Evolutionary conservation across 1,140 invertebrate genomes (phyloP), one percentile per base, ranked within the genome.

Genomic region (Nymphalis io): DNA sequence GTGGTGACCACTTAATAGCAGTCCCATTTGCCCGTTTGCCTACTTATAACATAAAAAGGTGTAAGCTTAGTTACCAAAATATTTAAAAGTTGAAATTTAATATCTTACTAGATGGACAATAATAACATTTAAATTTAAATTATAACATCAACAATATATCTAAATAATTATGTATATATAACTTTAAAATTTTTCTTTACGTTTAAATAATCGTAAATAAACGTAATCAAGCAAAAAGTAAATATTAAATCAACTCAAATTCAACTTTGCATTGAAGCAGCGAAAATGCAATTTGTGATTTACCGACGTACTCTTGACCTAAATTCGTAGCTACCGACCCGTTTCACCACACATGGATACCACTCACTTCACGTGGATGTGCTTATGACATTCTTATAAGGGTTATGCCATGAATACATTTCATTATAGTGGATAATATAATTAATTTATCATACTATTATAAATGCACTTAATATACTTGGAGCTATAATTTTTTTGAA

Each of bases 261-360:
- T 46, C 44, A 62, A 62, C 60, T 48, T 62, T 20, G 60, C 46
- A 62, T 62, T 48, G 60, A 62, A 62, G 44, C 60, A 62, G 60
- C 44, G 60, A 62, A 62, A 62, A 62, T 62, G 60, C 60, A 62
- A 62, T 62, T 62, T 62, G 60, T 62, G 60, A 62, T 62, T 62
- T 46, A 38, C 44, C 16, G 27, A 62, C 46, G 60, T 62, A 44
- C 60, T 23, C 60, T 48, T 62, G 60, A 62, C 60, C 60, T 48
- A 62, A 48, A 62, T 62, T 33, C 46, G 23, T 46, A 61, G 60
- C 10, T 21, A 53, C 18, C 60, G 60, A 62, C 44, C 60, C 27
- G 21, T 27, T 62, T 48, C 44, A 53, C 60, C 46, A 38, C 58
- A 18, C 38, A 18, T 11, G 13, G 10, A 20, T n/a, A 53, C 48